Evolutionary conservation across 2,797 vertebrate genomes (phyloP), one percentile per base, ranked within the genome.

Genomic region (Lepus townsendii): DNA sequence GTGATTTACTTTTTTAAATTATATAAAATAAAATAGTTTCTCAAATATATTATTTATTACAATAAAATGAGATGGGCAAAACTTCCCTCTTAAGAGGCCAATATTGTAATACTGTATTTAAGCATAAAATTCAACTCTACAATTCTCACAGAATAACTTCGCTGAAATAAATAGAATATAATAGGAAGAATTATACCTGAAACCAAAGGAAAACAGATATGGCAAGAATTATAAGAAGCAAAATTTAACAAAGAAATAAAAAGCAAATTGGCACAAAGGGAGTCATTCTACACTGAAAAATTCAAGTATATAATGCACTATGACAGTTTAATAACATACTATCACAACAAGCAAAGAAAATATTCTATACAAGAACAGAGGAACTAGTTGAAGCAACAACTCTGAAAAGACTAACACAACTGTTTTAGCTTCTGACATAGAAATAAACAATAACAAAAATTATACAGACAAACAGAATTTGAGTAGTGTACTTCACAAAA

Each of bases 401-500:
- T 24, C 26, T 63, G 72, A 83, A 35, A 78, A 92, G 83, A 9
- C 65, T 38, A 87, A n/a, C 19, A 32, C 22, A 38, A 57, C 17
- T 22, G 20, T 68, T 88, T 92, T 26, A 78, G 71, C 16, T 89
- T 9, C 62, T 83, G 47, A 50, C 32, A 63, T 7, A 50, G 50
- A 82, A 94, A 87, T 83, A 95, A 79, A 42, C 52, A 75, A 11
- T 32, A 75, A 90, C 16, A 88, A 83, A 83, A 78, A 78, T 73
- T 14, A 78, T 3, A 63, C 1, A 80, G 52, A 85, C 14, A 69
- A 78, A 80, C 26, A 69, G 71, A 72, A 60, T 65, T 78, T 63
- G 68, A 78, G 76, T 17, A 90, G 76, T 71, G 47, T 19, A 16
- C 13, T 60, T 87, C 19, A 8, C 4, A 24, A 94, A 87, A 32